Evolutionary conservation across 2,888 invertebrate genomes (phyloP).

Genomic region (Sycophila texana): DNA sequence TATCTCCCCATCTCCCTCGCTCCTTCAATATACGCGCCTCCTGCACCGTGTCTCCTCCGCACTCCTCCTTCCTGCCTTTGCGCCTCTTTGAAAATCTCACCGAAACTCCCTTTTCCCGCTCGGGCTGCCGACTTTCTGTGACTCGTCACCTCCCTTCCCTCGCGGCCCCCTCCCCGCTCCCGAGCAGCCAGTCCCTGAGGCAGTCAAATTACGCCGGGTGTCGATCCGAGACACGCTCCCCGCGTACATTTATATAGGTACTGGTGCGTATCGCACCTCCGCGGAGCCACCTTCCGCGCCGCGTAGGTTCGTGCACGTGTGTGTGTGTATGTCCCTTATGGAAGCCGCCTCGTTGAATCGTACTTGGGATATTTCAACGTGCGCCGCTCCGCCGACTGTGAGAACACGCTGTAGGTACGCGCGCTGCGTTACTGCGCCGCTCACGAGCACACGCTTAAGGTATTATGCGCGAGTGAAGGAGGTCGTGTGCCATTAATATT

Average conservation of each 20-base stretch:
- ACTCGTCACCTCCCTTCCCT: constrained; percentile 14
- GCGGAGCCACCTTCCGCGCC: background rate
- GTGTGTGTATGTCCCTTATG: background rate
- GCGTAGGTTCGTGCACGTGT: background rate
- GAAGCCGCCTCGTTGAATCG: constrained; percentile 13
- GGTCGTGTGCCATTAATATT: constrained; percentile 54
- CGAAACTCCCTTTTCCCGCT: constrained; percentile 20
- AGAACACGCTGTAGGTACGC: background rate
- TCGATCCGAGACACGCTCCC: constrained; percentile 22
- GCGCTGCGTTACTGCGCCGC: background rate
- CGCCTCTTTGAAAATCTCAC: constrained; percentile 28
- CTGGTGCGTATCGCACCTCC: constrained; percentile 8
- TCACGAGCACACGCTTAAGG: constrained; percentile 22
- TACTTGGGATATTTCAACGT: constrained; percentile 10
- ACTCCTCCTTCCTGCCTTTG: background rate
- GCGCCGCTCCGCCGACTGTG: background rate
- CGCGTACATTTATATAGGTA: background rate
- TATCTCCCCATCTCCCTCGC: constrained; percentile 30
- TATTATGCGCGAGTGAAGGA: constrained; percentile 45
- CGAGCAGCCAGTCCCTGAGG: background rate
- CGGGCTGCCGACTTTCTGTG: constrained; percentile 1
- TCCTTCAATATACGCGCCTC: constrained; percentile 1
- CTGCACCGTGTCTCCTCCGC: background rate
- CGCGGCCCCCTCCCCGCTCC: background rate
- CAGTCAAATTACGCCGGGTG: constrained; percentile 38